A percentile compares a stretch with the other conserved stretches of the same genome.
These are phyloP conservation scores for Leptinotarsa tumamoca DNA, from an alignment of 2,888 invertebrate species.

Conservation along the genomic window DNA sequence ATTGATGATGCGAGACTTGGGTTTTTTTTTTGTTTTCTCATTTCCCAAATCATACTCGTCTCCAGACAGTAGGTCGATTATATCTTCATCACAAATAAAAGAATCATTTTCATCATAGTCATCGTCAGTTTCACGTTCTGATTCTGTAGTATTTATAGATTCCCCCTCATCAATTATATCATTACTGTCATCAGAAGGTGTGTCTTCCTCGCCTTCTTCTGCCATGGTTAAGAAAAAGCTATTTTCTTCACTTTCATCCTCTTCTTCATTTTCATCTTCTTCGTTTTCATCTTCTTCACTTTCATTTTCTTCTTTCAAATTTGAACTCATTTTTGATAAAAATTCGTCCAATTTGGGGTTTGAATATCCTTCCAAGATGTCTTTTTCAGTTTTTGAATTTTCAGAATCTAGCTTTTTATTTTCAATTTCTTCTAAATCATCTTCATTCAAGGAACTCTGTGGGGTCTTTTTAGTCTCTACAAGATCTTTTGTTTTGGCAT, in stretches of 20 bases:
- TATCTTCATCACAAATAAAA: slow-evolving; percentile 58
- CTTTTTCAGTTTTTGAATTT: background rate
- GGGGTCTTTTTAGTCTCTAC: background rate
- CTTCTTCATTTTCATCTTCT: slow-evolving; percentile 37
- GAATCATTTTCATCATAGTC: slow-evolving; percentile 56
- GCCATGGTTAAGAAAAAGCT: slow-evolving; percentile 58
- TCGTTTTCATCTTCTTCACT: slow-evolving; percentile 17
- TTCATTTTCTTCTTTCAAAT: slow-evolving; percentile 23
- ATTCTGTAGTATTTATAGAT: slow-evolving; percentile 58
- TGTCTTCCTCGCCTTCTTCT: slow-evolving; percentile 63
- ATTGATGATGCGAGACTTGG: slow-evolving; percentile 50
- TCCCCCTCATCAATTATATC: slow-evolving; percentile 63
- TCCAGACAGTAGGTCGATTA: slow-evolving; percentile 58
- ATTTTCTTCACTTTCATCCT: slow-evolving; percentile 35
- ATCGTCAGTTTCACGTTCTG: slow-evolving; percentile 52
- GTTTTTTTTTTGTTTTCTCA: slow-evolving; percentile 37
- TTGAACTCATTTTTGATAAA: slow-evolving; percentile 15
- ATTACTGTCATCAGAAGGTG: slow-evolving; percentile 62
- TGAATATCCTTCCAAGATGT: slow-evolving; percentile 22
- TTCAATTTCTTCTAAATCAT: background rate
- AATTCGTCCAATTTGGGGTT: slow-evolving; percentile 40
- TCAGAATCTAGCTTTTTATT: background rate
- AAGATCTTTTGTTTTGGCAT: background rate
- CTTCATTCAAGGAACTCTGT: background rate
- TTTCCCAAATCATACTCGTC: slow-evolving; percentile 55